phyloP scores from a whole-genome alignment of 2,797 vertebrate species.

The Otolemur crassicaudatus region DNA sequence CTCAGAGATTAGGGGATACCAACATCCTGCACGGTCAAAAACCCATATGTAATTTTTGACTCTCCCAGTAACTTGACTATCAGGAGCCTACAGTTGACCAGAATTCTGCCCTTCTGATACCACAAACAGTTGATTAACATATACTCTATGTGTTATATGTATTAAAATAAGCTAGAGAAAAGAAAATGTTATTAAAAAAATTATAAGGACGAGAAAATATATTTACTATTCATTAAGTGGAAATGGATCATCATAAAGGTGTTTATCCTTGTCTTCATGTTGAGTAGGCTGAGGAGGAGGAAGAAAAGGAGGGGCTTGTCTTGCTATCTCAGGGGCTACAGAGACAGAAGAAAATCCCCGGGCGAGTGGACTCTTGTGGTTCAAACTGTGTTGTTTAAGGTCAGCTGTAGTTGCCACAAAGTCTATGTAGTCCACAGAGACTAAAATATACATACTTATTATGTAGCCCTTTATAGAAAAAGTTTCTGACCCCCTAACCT shows the following conservation, averaged over 20 bases:
- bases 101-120: not conserved
- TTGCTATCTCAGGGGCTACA: not conserved
- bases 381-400: not conserved
- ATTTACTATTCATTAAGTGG: not conserved
- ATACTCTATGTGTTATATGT: not conserved
- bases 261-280: not conserved
- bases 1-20: accelerated
- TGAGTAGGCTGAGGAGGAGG: not conserved
- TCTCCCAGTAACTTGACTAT: not conserved
- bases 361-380: not conserved
- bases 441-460: too few relatives aligned
- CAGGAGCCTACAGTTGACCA: not conserved
- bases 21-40: not conserved
- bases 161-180: not conserved
- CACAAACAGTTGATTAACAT: not conserved
- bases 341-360: not conserved
- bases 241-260: not conserved
- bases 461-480: not conserved
- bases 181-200: not conserved
- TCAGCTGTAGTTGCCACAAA: not conserved
- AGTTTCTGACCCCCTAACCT: accelerated
- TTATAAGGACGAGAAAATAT: not conserved
- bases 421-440: accelerated
- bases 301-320: not conserved
- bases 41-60: not conserved